Conservation (phyloP, 1,140 invertebrate genomes). For the Trichomalopsis sarcophagae region DNA sequence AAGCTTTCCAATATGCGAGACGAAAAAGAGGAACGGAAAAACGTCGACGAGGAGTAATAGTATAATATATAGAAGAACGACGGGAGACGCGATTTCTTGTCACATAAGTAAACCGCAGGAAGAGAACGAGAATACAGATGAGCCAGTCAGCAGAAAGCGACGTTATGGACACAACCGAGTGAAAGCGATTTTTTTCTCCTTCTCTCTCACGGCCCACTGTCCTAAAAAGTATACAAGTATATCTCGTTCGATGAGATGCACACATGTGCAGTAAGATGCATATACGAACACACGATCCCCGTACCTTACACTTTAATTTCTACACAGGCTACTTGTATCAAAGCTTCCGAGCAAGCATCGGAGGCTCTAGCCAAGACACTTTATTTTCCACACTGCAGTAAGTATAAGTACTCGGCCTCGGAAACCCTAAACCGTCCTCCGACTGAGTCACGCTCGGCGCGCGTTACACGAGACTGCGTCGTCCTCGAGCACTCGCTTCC, state of each 20-base stretch:
- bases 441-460: background rate
- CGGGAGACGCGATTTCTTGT: background rate
- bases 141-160: background rate
- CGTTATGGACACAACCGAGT: background rate
- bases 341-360: no score
- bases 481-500: background rate
- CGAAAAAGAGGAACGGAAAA: slow-evolving; percentile 4
- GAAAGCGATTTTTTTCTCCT: slow-evolving; percentile 24
- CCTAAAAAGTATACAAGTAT: slow-evolving; percentile 36
- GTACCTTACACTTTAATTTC: background rate
- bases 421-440: background rate
- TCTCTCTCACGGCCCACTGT: slow-evolving; percentile 31
- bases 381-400: background rate
- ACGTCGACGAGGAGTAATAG: background rate
- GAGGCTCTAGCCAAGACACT: no score
- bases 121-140: background rate
- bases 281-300: background rate
- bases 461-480: background rate
- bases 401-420: background rate
- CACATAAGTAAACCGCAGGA: background rate
- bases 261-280: background rate
- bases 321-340: no score
- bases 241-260: background rate
- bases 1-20: background rate
- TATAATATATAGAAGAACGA: background rate